Conservation (phyloP, 2,888 invertebrate species). For the Doris montereyensis region DNA sequence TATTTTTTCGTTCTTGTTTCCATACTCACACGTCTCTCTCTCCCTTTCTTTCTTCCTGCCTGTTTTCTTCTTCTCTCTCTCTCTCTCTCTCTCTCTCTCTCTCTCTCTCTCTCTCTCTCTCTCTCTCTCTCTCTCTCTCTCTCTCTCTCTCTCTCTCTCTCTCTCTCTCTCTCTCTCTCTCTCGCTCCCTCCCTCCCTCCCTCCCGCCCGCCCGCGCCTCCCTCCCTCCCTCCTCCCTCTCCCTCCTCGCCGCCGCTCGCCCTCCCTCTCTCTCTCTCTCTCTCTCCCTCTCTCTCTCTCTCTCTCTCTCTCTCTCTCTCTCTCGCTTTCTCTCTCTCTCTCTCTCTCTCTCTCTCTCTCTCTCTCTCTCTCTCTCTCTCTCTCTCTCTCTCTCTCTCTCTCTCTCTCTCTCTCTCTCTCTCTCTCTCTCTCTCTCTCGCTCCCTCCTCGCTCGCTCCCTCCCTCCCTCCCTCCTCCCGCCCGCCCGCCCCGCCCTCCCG, state of each 20-base stretch:
- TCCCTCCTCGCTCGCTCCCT: background rate
- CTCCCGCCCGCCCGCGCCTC: background rate
- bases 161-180: background rate
- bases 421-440: background rate
- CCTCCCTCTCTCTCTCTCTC: background rate
- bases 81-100: background rate
- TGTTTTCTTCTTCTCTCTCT: background rate
- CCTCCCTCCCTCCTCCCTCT: background rate
- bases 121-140: background rate
- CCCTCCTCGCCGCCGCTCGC: background rate
- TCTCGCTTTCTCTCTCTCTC: background rate
- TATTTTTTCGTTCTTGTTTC: too few relatives aligned
- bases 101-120: background rate
- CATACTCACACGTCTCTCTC: too few relatives aligned
- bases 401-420: conserved; percentile 1
- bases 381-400: background rate
- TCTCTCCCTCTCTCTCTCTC: background rate
- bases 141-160: background rate
- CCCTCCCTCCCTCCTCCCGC: background rate
- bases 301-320: background rate
- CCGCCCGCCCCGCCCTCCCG: background rate
- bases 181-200: background rate
- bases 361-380: background rate
- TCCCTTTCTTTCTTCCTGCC: too few relatives aligned
- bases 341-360: background rate